Conservation (phyloP, 2,888 invertebrate genomes). For the Pheosia tremula region DNA sequence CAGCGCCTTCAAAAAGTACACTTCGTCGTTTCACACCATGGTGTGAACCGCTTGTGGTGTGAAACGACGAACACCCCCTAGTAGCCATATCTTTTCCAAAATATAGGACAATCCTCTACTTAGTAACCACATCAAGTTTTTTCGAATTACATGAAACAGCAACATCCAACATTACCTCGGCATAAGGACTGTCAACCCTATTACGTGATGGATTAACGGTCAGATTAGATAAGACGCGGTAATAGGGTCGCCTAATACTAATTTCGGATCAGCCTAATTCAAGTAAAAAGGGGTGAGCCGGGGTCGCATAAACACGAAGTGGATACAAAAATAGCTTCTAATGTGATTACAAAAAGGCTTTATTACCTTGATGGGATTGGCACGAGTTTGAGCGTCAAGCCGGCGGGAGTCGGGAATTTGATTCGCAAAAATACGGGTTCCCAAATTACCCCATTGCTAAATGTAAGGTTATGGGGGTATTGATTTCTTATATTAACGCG, state of each 20-base stretch:
- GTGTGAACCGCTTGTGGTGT: no score
- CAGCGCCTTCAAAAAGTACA: no score
- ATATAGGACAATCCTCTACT: neutral
- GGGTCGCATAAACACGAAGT: neutral
- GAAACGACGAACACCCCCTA: no score
- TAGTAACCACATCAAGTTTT: no score
- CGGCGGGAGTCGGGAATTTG: no score
- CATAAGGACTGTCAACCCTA: neutral
- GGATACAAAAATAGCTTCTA: neutral
- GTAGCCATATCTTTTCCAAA: no score
- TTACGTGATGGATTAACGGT: slow-evolving; percentile 4
- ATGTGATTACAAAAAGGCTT: neutral
- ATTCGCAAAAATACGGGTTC: no score
- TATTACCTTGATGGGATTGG: neutral
- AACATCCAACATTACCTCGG: neutral
- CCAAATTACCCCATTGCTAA: no score
- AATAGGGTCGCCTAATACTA: slow-evolving; percentile 1
- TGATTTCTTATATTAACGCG: no score
- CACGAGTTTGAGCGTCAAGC: neutral
- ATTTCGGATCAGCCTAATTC: neutral
- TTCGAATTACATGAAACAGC: neutral
- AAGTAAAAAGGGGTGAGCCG: neutral
- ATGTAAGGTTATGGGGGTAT: no score
- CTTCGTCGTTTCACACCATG: no score
- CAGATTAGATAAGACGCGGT: slow-evolving; percentile 9